phyloP scores from a whole-genome alignment of 2,113 vertebrate species.

The Pollachius pollachius region DNA sequence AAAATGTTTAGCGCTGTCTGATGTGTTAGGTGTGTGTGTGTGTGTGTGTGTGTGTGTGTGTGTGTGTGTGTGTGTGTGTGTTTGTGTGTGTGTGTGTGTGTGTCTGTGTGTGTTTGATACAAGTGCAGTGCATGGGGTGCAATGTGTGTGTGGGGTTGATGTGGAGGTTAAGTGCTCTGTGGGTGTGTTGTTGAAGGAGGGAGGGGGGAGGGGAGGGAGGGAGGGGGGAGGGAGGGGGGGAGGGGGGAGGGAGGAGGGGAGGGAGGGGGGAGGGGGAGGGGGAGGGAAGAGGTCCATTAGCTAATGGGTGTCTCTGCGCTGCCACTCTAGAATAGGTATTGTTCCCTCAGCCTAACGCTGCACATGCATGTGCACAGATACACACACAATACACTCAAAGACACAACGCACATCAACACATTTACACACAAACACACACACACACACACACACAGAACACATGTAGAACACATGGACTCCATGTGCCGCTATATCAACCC shows the following conservation, averaged over 20 bases:
- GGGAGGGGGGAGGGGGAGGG: background rate
- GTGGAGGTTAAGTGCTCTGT: slow-evolving; percentile 75
- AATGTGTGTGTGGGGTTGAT: no score
- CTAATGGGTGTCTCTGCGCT: slow-evolving; percentile 1
- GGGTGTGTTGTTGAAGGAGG: slow-evolving; percentile 54
- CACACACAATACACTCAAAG: background rate
- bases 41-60: no score
- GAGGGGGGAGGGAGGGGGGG: slow-evolving; percentile 12
- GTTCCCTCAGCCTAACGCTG: slow-evolving; percentile 4
- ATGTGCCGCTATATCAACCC: no score
- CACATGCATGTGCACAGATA: slow-evolving; percentile 12
- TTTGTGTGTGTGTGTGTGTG: no score
- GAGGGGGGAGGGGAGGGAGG: slow-evolving; percentile 30
- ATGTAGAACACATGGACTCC: background rate
- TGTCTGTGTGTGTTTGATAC: no score
- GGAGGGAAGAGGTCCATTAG: slow-evolving; percentile 34
- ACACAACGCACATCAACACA: background rate
- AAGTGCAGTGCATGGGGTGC: no score
- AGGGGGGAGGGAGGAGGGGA: no score
- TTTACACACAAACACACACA: slow-evolving; percentile 1
- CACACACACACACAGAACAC: background rate
- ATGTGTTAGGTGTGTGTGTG: no score
- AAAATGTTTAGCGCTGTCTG: no score
- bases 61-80: no score
- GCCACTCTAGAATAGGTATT: background rate